Conservation (phyloP, 2,797 vertebrate genomes). For the Emys orbicularis region DNA sequence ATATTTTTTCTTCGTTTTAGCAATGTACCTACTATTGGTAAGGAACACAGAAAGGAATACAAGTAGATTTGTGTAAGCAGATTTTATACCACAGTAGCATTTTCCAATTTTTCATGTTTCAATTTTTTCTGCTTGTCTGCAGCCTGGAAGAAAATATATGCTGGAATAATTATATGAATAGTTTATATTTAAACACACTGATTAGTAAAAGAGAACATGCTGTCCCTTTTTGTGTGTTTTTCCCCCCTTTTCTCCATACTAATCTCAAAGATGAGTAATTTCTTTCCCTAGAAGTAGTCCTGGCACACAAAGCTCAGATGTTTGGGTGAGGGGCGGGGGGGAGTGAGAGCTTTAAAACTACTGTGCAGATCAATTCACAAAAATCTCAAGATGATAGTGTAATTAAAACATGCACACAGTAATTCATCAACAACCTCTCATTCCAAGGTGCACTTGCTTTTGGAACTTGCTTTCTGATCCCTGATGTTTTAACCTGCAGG, state of each 20-base stretch:
- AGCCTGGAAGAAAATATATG: constrained; percentile 81
- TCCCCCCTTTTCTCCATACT: constrained; percentile 23
- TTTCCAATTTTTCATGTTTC: constrained; percentile 83
- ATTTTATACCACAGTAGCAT: constrained; percentile 81
- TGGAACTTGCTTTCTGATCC: constrained; percentile 74
- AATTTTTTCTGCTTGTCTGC: constrained; percentile 83
- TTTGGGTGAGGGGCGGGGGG: constrained; percentile 56
- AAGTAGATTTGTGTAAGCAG: constrained; percentile 71
- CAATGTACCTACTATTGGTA: constrained; percentile 74
- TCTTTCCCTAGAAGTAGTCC: constrained; percentile 76
- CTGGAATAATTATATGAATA: constrained; percentile 84
- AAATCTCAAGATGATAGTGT: constrained; percentile 84
- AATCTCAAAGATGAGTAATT: constrained; percentile 80
- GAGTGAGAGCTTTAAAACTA: constrained; percentile 72
- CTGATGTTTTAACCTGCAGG: constrained; percentile 76
- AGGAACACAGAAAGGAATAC: constrained; percentile 78
- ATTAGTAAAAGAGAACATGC: constrained; percentile 79
- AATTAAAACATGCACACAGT: constrained; percentile 81
- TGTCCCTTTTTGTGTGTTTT: constrained; percentile 77
- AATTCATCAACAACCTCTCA: constrained; percentile 78
- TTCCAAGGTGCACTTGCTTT: constrained; percentile 62
- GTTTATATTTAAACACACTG: constrained; percentile 83
- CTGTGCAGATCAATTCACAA: constrained; percentile 82
- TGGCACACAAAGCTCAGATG: constrained; percentile 78
- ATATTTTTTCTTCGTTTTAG: constrained; percentile 80